Conservation (phyloP, 2,113 vertebrate genomes). For the Dermatemys mawii region DNA sequence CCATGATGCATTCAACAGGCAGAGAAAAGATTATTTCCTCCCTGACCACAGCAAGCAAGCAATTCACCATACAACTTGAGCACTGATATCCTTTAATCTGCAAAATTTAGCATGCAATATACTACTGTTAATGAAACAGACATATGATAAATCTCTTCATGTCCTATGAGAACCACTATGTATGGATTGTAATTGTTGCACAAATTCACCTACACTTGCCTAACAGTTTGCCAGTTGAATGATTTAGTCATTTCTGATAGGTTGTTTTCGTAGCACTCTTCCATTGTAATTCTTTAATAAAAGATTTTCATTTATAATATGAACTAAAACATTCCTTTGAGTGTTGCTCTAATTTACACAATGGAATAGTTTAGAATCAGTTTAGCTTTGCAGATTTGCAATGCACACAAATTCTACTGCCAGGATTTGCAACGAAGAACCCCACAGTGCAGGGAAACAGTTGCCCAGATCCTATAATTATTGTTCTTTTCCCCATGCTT, state of each 20-base stretch:
- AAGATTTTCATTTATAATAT: too few species aligned
- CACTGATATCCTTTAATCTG: not conserved
- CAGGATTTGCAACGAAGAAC: too few species aligned
- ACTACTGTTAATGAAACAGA: not conserved
- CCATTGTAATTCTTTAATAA: too few species aligned
- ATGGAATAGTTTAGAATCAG: too few species aligned
- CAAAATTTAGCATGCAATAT: not conserved
- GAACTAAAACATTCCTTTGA: too few species aligned
- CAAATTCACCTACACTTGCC: not conserved
- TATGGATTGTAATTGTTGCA: not conserved
- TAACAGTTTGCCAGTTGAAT: not conserved
- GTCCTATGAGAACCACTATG: rapidly evolving
- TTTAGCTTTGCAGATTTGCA: too few species aligned
- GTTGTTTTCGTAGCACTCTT: not conserved
- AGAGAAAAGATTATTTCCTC: not conserved
- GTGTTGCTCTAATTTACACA: too few species aligned
- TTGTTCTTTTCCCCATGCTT: too few species aligned
- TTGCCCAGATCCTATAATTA: too few species aligned
- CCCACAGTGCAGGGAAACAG: too few species aligned
- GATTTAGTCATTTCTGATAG: not conserved
- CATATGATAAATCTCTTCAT: rapidly evolving
- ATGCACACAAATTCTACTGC: too few species aligned
- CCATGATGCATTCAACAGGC: not conserved
- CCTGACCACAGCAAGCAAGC: not conserved
- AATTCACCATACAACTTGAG: not conserved